Evolutionary conservation across 2,888 invertebrate species (phyloP), one percentile per base, ranked within the genome.

Genomic region (Ethmia dodecea): DNA sequence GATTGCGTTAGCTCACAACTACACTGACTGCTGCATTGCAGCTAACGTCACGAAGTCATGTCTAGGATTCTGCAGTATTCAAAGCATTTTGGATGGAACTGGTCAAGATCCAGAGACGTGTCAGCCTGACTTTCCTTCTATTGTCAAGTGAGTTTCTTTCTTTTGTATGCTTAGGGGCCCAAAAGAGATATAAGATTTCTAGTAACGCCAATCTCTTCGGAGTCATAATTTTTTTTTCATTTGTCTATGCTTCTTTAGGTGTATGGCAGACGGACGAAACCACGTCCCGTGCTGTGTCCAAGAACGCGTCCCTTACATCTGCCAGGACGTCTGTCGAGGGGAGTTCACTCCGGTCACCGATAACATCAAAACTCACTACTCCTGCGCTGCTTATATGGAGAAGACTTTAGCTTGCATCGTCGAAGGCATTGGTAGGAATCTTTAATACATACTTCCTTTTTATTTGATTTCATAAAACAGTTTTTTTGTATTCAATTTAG

Each of bases 331-430:
- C 45, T 95, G 95, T 61, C 86, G 93, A 1, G 95, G 95, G 14
- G 94, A 94, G 66, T 95, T 94, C 72, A 94, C 94, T 0, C 91
- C 93, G 1, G 94, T 94, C 42, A 94, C 94, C 0, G 94, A 94
- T 63, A 92, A 92, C 55, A 91, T 95, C 39, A 92, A 93, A 69
- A 94, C 94, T 0, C 93, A 95, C 55, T 94, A 94, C 67, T 94
- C 94, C 2, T 95, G 95, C 63, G 92, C 94, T 0, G 89, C 93
- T 0, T 94, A 94, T 55, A 94, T 94, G 49, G 91, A 94, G 58
- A 92, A 92, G 53, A 94, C 94, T 0, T 67, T 95, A 22, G 93
- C 94, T 36, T 95, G 95, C 60, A 94, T 95, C 47, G 91, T 94
- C 15, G 93, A 93, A 71, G 95, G 95, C 32, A 92, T 94, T 39